phyloP scores from a whole-genome alignment of 2,888 invertebrate genomes.

The Pterostichus madidus region DNA sequence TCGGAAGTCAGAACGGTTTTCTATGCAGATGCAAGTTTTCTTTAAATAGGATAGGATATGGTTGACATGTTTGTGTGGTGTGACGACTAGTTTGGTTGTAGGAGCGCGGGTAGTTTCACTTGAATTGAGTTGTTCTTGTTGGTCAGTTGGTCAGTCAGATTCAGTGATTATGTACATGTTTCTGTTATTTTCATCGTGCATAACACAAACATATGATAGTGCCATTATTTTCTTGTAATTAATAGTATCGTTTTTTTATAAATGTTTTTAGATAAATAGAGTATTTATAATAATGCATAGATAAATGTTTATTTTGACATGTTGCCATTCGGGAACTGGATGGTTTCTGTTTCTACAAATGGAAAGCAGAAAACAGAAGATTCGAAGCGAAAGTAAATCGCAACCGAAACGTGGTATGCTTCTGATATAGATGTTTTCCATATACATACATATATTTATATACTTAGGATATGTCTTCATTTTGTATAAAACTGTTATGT shows the following conservation, averaged over 20 bases:
- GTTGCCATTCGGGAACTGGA: constrained; percentile 49
- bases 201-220: constrained; percentile 74
- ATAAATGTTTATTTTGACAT: constrained; percentile 61
- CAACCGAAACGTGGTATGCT: constrained; percentile 36
- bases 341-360: constrained; percentile 40
- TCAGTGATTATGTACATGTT: constrained; percentile 67
- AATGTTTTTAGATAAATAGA: constrained; percentile 77
- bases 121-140: constrained; percentile 22
- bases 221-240: constrained; percentile 78
- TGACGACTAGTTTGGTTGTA: constrained; percentile 47
- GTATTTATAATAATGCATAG: constrained; percentile 76
- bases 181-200: constrained; percentile 68
- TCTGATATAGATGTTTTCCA: constrained; percentile 61
- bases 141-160: constrained; percentile 50
- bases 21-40: constrained; percentile 12
- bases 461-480: constrained; percentile 61
- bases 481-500: constrained; percentile 61
- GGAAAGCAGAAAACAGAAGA: constrained; percentile 47
- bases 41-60: constrained; percentile 38
- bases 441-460: constrained; percentile 62
- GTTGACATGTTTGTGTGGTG: constrained; percentile 52
- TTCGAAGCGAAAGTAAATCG: constrained; percentile 12
- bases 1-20: constrained; percentile 1
- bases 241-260: constrained; percentile 77
- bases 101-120: constrained; percentile 31